Evolutionary conservation across 1,140 invertebrate genomes (phyloP).

Genomic region (Ditylenchus dipsaci): DNA sequence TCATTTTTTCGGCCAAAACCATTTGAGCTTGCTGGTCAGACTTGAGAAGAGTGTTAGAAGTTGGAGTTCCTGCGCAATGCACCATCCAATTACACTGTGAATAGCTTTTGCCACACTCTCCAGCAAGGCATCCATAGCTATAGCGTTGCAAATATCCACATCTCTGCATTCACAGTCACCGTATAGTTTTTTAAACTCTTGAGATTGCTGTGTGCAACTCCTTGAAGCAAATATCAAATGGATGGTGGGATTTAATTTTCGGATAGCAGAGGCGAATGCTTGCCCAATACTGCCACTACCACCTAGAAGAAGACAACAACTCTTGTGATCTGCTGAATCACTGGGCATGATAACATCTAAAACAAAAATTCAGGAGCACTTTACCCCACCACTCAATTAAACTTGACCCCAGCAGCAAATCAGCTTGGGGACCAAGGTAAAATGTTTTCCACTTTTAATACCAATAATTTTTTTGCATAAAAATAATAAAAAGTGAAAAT

Average conservation of each 20-base stretch:
- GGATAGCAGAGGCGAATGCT: not conserved
- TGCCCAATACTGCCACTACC: not conserved
- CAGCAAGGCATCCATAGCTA: not conserved
- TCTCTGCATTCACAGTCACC: not conserved
- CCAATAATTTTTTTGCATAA: too few relatives aligned
- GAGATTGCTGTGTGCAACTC: not conserved
- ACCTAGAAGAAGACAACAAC: not conserved
- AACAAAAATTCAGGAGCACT: too few relatives aligned
- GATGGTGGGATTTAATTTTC: not conserved
- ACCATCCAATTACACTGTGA: conserved; percentile 8
- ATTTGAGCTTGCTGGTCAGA: not conserved
- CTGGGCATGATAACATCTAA: too few relatives aligned
- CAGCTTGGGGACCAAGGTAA: too few relatives aligned
- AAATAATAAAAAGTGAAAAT: too few relatives aligned
- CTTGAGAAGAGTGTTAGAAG: not conserved
- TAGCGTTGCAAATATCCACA: not conserved
- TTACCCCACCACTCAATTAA: too few relatives aligned
- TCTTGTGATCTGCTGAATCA: too few relatives aligned
- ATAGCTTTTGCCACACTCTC: not conserved
- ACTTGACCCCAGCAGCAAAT: too few relatives aligned
- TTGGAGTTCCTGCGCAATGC: conserved; percentile 6
- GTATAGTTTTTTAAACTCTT: not conserved
- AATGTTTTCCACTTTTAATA: too few relatives aligned
- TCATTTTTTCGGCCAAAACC: not conserved
- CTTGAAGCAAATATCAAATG: not conserved